A percentile compares a stretch with the other conserved stretches of the same genome.
These are phyloP conservation scores for Actenoides hombroni DNA, from an alignment of 2,113 vertebrate genomes.

Conservation along the genomic window DNA sequence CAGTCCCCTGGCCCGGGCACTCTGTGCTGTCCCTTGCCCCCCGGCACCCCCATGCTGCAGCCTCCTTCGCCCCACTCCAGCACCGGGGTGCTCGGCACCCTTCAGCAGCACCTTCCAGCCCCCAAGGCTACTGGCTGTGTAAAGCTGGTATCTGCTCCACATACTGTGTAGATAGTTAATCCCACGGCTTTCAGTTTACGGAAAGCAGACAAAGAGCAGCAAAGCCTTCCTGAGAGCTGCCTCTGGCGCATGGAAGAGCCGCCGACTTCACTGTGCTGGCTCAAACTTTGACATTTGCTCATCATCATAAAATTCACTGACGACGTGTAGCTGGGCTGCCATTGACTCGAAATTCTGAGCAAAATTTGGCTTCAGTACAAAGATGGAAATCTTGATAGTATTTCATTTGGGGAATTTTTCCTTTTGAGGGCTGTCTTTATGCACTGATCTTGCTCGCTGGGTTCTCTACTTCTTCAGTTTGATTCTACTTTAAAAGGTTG, in stretches of 20 bases:
- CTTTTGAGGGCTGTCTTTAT: neutral
- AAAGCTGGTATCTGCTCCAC: neutral
- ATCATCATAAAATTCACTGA: neutral
- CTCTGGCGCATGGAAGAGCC: neutral
- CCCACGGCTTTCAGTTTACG: neutral
- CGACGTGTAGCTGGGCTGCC: neutral
- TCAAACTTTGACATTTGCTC: neutral
- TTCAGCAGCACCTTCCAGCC: neutral
- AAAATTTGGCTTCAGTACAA: neutral
- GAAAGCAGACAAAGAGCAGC: neutral
- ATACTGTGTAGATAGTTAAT: accelerated
- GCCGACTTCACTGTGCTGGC: neutral
- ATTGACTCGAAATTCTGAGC: neutral
- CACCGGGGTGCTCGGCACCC: accelerated
- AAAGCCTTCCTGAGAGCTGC: neutral
- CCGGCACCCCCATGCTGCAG: accelerated
- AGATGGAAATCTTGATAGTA: neutral
- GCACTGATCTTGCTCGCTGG: neutral
- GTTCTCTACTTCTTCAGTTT: neutral
- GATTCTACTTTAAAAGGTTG: neutral
- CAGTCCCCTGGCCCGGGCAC: accelerated
- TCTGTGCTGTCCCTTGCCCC: neutral
- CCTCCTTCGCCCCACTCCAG: neutral
- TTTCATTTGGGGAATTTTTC: neutral
- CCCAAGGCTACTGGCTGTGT: neutral